phyloP scores from a whole-genome alignment of 2,113 vertebrate species.

The Nibea albiflora region DNA sequence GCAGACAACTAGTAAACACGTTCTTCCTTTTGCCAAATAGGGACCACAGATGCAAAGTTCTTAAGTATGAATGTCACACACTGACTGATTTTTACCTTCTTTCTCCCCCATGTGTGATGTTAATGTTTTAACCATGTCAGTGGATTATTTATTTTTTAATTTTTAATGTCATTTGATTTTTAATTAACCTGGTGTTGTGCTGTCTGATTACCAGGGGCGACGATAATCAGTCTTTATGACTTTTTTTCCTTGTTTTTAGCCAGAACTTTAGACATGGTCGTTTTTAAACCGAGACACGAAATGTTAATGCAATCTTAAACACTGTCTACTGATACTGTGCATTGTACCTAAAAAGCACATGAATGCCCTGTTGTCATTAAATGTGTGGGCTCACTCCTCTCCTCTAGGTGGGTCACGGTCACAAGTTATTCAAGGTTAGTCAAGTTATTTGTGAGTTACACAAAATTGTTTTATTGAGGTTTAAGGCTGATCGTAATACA shows the following conservation, averaged over 20 bases:
- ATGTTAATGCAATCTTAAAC: slow-evolving; percentile 29
- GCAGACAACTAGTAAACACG: slow-evolving; percentile 36
- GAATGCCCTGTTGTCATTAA: slow-evolving; percentile 32
- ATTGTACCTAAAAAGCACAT: slow-evolving; percentile 17
- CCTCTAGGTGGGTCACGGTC: neutral
- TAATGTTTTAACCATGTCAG: slow-evolving; percentile 67
- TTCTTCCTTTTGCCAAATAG: slow-evolving; percentile 67
- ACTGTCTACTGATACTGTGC: slow-evolving; percentile 25
- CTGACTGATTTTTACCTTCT: slow-evolving; percentile 42
- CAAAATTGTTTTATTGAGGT: neutral
- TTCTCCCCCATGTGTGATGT: slow-evolving; percentile 44
- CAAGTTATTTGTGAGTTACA: neutral
- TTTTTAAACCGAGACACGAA: slow-evolving; percentile 30
- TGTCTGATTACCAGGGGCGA: slow-evolving; percentile 41
- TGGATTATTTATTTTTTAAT: slow-evolving; percentile 83
- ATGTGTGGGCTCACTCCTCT: slow-evolving; percentile 27
- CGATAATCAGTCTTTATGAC: slow-evolving; percentile 50
- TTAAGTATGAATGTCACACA: slow-evolving; percentile 43
- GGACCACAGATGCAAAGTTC: slow-evolving; percentile 63
- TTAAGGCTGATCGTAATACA: neutral
- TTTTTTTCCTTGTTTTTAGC: slow-evolving; percentile 16
- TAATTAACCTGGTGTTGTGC: slow-evolving; percentile 48
- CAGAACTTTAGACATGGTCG: slow-evolving; percentile 4
- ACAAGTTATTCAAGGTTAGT: too few species aligned
- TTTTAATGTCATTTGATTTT: slow-evolving; percentile 55